These are phyloP conservation scores for Drosophila nannoptera DNA, from an alignment of 1,140 invertebrate species.

Conservation along the genomic window DNA sequence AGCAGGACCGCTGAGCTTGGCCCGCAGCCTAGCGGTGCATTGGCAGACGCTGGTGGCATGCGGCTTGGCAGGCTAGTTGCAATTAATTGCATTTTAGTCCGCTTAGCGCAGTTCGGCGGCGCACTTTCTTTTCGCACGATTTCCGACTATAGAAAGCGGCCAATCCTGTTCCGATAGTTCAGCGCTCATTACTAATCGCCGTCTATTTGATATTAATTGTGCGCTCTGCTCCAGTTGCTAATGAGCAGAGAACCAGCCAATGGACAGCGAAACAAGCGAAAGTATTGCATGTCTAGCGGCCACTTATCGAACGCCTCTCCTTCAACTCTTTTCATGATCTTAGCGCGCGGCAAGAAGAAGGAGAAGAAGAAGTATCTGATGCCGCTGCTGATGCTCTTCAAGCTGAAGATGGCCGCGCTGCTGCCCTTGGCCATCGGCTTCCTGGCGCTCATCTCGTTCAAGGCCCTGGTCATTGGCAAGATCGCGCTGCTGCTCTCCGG, in stretches of 20 bases:
- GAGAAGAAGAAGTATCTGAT: constrained; percentile 86
- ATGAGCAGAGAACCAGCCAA: constrained; percentile 51
- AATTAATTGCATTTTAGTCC: constrained; percentile 73
- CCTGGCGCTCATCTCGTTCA: constrained; percentile 89
- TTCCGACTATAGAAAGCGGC: constrained; percentile 74
- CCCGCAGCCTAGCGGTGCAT: constrained; percentile 59
- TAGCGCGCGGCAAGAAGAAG: constrained; percentile 87
- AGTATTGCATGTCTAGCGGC: constrained; percentile 52
- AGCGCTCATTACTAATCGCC: not conserved
- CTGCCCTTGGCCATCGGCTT: constrained; percentile 88
- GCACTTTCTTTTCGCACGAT: constrained; percentile 68
- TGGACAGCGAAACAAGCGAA: constrained; percentile 52
- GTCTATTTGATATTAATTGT: constrained; percentile 52
- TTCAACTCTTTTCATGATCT: constrained; percentile 39
- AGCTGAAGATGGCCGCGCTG: constrained; percentile 88
- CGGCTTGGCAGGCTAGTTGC: constrained; percentile 40
- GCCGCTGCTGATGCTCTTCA: constrained; percentile 86
- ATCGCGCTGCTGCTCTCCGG: constrained; percentile 87
- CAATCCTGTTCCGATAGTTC: constrained; percentile 55
- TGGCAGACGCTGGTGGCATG: constrained; percentile 43
- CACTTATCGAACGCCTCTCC: constrained; percentile 12
- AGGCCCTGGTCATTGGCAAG: constrained; percentile 89
- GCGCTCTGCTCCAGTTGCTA: constrained; percentile 68
- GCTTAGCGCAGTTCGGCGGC: constrained; percentile 57
- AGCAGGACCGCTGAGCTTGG: not conserved